These are phyloP conservation scores for Chalcis sispes DNA, from an alignment of 2,888 invertebrate genomes.

Conservation along the genomic window DNA sequence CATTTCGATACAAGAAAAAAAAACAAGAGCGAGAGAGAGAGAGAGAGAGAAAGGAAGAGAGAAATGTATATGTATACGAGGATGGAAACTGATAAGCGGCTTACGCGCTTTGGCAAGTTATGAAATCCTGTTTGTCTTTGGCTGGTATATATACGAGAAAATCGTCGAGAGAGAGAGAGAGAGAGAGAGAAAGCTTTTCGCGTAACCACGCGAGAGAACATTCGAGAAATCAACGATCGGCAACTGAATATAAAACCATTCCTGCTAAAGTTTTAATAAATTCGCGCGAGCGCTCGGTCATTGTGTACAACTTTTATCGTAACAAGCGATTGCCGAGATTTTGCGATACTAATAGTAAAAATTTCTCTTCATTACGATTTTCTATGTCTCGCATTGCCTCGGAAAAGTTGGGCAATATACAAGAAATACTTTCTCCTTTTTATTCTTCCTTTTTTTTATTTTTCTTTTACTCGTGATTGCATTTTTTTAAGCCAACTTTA, in stretches of 20 bases:
- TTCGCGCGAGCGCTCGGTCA: too few species aligned
- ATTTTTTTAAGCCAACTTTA: too few species aligned
- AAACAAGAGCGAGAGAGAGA: slow-evolving; percentile 4
- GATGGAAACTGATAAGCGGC: slow-evolving; percentile 41
- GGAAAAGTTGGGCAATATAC: too few species aligned
- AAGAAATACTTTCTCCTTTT: too few species aligned
- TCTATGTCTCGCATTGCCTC: too few species aligned
- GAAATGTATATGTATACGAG: background rate
- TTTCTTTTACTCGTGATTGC: too few species aligned
- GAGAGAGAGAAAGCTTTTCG: background rate
- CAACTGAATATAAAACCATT: background rate
- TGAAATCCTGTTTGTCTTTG: slow-evolving; percentile 48
- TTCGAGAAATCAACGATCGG: slow-evolving; percentile 26
- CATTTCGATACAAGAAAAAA: background rate
- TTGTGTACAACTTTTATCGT: too few species aligned
- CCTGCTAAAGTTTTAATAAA: background rate
- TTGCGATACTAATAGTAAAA: too few species aligned
- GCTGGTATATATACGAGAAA: background rate
- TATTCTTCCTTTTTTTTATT: too few species aligned
- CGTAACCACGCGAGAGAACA: too few species aligned
- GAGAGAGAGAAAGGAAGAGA: background rate
- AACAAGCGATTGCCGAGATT: too few species aligned
- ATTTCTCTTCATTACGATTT: too few species aligned
- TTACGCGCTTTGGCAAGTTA: slow-evolving; percentile 44
- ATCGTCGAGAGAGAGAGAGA: background rate